These are phyloP conservation scores for Nothobranchius kuhntae DNA, from an alignment of 2,113 vertebrate species.

Conservation along the genomic window DNA sequence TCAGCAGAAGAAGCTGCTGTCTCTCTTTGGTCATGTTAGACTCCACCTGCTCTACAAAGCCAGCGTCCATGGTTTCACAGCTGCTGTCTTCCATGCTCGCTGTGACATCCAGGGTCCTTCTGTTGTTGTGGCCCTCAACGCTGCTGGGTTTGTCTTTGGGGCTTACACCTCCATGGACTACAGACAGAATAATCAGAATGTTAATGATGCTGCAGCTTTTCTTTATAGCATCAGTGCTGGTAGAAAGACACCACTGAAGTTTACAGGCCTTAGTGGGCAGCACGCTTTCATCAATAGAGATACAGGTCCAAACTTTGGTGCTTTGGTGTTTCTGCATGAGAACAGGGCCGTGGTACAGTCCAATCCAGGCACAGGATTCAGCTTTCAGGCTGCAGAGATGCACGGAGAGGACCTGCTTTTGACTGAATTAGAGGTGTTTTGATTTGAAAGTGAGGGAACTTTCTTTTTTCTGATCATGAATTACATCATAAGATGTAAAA, in stretches of 20 bases:
- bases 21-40: conserved; percentile 38
- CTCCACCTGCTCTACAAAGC: conserved; percentile 66
- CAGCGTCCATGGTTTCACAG: conserved; percentile 51
- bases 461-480: neutral
- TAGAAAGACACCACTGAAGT: conserved; percentile 6
- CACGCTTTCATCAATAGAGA: conserved; percentile 23
- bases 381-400: conserved; percentile 47
- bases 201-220: conserved; percentile 32
- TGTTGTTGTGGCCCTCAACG: conserved; percentile 46
- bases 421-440: conserved; percentile 72
- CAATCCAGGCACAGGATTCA: conserved; percentile 44
- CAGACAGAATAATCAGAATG: neutral
- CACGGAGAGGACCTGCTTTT: conserved; percentile 53
- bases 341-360: neutral
- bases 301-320: conserved; percentile 41
- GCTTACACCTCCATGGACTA: conserved; percentile 58
- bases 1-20: conserved; percentile 46
- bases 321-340: conserved; percentile 36
- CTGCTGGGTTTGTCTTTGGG: conserved; percentile 53
- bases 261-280: conserved; percentile 13
- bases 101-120: conserved; percentile 62
- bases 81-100: conserved; percentile 41
- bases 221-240: conserved; percentile 42
- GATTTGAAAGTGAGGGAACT: conserved; percentile 60
- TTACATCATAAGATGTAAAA: too few species aligned